phyloP scores from a whole-genome alignment of 2,113 vertebrate species.

The Phylloscopus whistleri region DNA sequence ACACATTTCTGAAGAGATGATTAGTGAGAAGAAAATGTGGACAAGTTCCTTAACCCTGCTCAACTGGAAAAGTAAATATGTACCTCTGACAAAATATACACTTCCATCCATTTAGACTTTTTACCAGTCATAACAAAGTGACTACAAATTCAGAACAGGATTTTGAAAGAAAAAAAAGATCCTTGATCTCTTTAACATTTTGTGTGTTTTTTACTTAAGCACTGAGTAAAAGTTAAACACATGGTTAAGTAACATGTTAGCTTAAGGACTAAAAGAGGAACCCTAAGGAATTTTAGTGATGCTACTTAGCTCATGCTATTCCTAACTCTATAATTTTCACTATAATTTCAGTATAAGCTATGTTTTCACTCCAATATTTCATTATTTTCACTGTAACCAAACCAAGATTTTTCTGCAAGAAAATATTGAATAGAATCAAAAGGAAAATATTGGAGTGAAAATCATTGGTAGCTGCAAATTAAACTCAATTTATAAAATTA shows the following conservation, averaged over 20 bases:
- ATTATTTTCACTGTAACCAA: background rate
- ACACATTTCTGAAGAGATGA: background rate
- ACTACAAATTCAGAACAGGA: background rate
- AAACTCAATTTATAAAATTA: background rate
- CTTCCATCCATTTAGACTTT: background rate
- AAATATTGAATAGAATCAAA: background rate
- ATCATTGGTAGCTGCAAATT: background rate
- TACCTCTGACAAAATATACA: background rate
- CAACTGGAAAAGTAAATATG: background rate
- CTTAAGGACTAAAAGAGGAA: background rate
- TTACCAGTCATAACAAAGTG: background rate
- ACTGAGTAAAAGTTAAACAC: background rate
- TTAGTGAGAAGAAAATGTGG: background rate
- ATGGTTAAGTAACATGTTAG: background rate
- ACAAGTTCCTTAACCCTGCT: background rate
- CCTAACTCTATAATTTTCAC: background rate
- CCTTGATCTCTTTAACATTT: background rate
- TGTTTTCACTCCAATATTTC: background rate
- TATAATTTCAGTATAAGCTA: background rate
- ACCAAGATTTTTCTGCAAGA: background rate
- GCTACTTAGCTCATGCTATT: background rate
- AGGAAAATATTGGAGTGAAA: background rate
- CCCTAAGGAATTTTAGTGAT: background rate
- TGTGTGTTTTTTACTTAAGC: background rate
- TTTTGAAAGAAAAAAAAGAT: background rate